Conservation (phyloP, 2,888 invertebrate genomes). For the Spodoptera littoralis region DNA sequence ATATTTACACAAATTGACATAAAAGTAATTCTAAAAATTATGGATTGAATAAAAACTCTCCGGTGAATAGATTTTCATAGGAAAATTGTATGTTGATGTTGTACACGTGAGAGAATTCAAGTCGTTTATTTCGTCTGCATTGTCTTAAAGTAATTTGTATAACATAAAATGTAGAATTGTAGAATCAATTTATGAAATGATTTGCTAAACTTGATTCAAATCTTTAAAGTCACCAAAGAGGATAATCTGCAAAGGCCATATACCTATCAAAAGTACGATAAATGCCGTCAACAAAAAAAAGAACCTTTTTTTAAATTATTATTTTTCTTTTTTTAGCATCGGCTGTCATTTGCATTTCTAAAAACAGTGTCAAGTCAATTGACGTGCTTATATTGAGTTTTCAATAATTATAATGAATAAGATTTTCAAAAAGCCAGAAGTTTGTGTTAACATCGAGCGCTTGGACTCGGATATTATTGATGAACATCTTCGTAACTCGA, state of each 20-base stretch:
- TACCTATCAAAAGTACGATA: neutral
- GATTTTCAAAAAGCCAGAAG: conserved; percentile 41
- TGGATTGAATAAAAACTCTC: too few species aligned
- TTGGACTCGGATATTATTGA: conserved; percentile 65
- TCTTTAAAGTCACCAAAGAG: conserved; percentile 14
- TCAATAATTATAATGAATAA: conserved; percentile 33
- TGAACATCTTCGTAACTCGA: conserved; percentile 69
- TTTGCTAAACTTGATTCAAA: too few species aligned
- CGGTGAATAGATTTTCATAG: too few species aligned
- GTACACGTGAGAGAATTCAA: too few species aligned
- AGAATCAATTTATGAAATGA: neutral
- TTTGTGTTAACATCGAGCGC: conserved; percentile 66
- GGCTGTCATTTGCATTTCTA: conserved; percentile 44
- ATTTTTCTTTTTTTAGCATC: conserved; percentile 33
- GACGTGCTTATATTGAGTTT: too few species aligned
- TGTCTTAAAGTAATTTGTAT: too few species aligned
- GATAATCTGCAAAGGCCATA: conserved; percentile 26
- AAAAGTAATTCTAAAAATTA: too few species aligned
- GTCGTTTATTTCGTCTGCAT: too few species aligned
- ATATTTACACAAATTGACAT: too few species aligned
- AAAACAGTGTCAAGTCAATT: conserved; percentile 15
- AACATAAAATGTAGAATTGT: too few species aligned
- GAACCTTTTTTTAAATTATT: conserved; percentile 30
- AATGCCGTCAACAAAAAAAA: conserved; percentile 32
- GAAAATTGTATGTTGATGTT: too few species aligned